Evolutionary conservation across 1,140 invertebrate species (phyloP).

Genomic region (Drosophila pachea): DNA sequence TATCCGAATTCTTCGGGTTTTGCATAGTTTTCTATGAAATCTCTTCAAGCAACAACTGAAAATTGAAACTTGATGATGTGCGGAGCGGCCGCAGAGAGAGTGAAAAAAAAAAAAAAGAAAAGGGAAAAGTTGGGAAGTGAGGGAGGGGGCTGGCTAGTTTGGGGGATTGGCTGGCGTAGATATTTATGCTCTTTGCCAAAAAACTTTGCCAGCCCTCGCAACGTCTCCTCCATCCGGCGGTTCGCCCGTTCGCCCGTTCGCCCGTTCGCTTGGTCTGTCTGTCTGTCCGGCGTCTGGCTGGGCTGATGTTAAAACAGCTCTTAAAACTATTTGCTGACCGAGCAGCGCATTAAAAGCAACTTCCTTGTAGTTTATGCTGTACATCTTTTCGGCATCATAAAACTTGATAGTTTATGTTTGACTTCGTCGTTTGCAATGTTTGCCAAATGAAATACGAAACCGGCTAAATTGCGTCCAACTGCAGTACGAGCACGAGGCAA

Average conservation of each 20-base stretch:
- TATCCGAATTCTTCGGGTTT: slow-evolving; percentile 25
- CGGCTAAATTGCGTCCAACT: slow-evolving; percentile 44
- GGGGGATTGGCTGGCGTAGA: slow-evolving; percentile 56
- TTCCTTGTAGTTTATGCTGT: slow-evolving; percentile 59
- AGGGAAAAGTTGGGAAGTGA: not conserved
- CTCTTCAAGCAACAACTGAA: slow-evolving; percentile 61
- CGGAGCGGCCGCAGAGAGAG: slow-evolving; percentile 50
- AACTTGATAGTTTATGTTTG: slow-evolving; percentile 69
- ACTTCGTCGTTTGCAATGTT: slow-evolving; percentile 47
- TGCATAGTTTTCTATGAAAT: slow-evolving; percentile 62
- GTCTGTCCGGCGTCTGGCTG: not conserved
- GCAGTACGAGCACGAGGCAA: slow-evolving; percentile 4
- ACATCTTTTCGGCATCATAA: slow-evolving; percentile 55
- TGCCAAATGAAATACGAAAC: slow-evolving; percentile 47
- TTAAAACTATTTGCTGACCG: slow-evolving; percentile 62
- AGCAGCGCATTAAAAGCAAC: slow-evolving; percentile 52
- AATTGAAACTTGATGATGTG: slow-evolving; percentile 77
- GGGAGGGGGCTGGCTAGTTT: slow-evolving; percentile 22
- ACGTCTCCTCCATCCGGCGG: not conserved
- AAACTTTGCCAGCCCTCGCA: slow-evolving; percentile 51
- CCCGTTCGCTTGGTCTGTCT: slow-evolving; percentile 30
- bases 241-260: not conserved
- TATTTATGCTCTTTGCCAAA: slow-evolving; percentile 72
- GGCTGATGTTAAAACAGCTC: slow-evolving; percentile 24
- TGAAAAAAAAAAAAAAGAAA: not conserved